phyloP scores from a whole-genome alignment of 2,113 vertebrate species.

The Ictalurus furcatus region DNA sequence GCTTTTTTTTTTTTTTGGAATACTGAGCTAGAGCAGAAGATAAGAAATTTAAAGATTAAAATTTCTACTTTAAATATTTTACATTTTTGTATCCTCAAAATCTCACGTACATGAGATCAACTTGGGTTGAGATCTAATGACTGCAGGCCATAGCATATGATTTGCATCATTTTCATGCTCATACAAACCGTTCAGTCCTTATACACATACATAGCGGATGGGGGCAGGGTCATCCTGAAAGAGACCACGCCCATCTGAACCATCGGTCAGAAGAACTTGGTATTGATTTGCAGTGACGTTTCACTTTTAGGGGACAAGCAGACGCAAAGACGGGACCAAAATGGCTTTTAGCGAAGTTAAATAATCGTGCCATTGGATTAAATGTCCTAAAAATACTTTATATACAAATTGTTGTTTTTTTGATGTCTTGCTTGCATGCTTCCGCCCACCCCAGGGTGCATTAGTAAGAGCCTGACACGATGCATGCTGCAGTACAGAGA shows the following conservation, averaged over 20 bases:
- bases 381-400: slow-evolving; percentile 14
- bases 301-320: neutral
- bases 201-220: too few relatives aligned
- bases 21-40: neutral
- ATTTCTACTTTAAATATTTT: too few relatives aligned
- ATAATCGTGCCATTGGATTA: neutral
- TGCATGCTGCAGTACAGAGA: slow-evolving; percentile 14
- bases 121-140: neutral
- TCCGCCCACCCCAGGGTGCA: neutral
- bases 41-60: neutral
- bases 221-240: neutral
- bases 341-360: neutral
- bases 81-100: neutral
- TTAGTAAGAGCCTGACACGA: slow-evolving; percentile 23
- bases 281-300: neutral
- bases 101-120: neutral
- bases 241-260: neutral
- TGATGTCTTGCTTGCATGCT: slow-evolving; percentile 35
- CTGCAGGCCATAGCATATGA: neutral
- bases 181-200: neutral
- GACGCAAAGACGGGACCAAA: neutral
- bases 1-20: neutral
- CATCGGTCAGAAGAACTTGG: neutral
- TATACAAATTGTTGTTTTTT: neutral
- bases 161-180: neutral